These are phyloP conservation scores for Agrochola litura DNA, from an alignment of 2,888 invertebrate species.

Conservation along the genomic window DNA sequence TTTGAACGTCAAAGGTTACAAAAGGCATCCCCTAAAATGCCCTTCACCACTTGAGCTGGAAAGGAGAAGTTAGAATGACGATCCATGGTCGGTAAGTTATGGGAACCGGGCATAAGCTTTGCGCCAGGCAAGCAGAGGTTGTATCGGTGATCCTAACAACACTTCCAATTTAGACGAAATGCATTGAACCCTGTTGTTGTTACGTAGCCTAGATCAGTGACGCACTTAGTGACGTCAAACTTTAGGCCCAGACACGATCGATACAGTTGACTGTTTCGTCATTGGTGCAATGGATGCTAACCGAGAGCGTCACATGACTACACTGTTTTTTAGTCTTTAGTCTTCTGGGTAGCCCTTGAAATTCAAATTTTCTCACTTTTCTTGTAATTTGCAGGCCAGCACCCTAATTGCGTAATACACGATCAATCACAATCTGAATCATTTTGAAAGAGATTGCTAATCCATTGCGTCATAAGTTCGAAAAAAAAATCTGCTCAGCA, in stretches of 20 bases:
- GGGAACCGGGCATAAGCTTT: not conserved
- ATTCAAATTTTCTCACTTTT: too few relatives aligned
- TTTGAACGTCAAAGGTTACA: not conserved
- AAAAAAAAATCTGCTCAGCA: too few relatives aligned
- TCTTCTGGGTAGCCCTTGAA: not conserved
- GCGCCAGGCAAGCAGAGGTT: not conserved
- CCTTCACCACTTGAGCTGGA: not conserved
- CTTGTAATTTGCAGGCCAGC: too few relatives aligned
- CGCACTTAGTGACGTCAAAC: slow-evolving; percentile 61
- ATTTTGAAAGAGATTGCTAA: too few relatives aligned
- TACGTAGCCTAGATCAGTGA: slow-evolving; percentile 43
- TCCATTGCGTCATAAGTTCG: too few relatives aligned
- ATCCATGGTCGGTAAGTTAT: not conserved
- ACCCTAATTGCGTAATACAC: too few relatives aligned
- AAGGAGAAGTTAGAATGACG: not conserved
- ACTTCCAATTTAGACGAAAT: slow-evolving; percentile 20
- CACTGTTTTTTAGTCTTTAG: not conserved
- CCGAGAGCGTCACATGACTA: slow-evolving; percentile 1
- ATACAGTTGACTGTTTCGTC: slow-evolving; percentile 42
- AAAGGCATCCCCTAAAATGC: not conserved
- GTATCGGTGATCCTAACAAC: not conserved
- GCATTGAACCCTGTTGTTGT: slow-evolving; percentile 34
- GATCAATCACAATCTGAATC: too few relatives aligned
- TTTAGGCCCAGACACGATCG: slow-evolving; percentile 45
- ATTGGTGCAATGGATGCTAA: slow-evolving; percentile 33